These are phyloP conservation scores for Cyanoliseus patagonus DNA, from an alignment of 2,113 vertebrate species.

Conservation along the genomic window DNA sequence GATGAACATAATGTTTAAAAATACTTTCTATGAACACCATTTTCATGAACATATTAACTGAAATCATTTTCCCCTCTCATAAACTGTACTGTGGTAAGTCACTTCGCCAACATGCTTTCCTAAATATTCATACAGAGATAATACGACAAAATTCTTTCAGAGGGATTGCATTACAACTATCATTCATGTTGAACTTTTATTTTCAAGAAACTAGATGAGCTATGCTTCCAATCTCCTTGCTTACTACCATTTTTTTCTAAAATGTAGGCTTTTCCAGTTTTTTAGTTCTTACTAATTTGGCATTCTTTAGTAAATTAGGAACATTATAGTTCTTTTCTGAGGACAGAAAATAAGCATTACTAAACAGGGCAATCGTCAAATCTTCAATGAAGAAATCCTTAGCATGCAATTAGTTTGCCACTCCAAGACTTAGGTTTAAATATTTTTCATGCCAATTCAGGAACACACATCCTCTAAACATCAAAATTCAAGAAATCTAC, in stretches of 20 bases:
- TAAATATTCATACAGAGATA: not conserved
- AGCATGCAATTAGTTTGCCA: not conserved
- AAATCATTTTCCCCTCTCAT: not conserved
- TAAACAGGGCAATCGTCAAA: not conserved
- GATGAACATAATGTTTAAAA: not conserved
- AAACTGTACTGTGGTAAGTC: not conserved
- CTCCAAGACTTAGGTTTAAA: not conserved
- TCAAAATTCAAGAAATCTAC: conserved; percentile 42
- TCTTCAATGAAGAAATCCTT: conserved; percentile 5
- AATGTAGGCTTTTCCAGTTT: not conserved
- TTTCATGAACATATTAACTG: not conserved
- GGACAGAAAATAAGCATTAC: not conserved
- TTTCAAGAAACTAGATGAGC: not conserved
- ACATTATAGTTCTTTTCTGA: not conserved
- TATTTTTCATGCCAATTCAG: conserved; percentile 54
- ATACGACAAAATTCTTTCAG: not conserved
- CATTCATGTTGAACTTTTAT: not conserved
- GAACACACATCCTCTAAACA: conserved; percentile 21
- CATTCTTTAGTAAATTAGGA: not conserved
- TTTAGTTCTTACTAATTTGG: not conserved
- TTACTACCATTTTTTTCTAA: not conserved
- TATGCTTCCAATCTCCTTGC: not conserved
- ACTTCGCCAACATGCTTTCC: not conserved
- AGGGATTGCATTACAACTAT: not conserved
- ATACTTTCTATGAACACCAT: not conserved